These are phyloP conservation scores for Sander lucioperca DNA, from an alignment of 2,113 vertebrate genomes.

Conservation along the genomic window DNA sequence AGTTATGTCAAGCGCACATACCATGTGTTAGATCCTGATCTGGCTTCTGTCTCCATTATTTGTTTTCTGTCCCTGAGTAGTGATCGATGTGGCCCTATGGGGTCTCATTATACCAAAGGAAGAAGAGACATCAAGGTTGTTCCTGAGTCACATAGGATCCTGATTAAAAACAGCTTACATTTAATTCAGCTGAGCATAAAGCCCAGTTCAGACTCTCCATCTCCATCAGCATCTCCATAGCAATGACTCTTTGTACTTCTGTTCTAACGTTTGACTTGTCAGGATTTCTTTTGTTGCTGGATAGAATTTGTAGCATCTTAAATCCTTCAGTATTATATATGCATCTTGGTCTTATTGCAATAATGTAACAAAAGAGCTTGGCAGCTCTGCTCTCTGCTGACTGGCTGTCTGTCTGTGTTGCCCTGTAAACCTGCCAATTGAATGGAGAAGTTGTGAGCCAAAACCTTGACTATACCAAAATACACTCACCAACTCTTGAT, in stretches of 20 bases:
- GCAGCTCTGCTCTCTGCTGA: neutral
- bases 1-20: constrained; percentile 4
- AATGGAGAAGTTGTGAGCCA: neutral
- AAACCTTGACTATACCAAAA: neutral
- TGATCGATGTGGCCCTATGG: neutral
- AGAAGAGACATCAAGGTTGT: neutral
- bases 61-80: constrained; percentile 19
- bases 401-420: neutral
- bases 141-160: neutral
- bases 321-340: neutral
- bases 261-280: too few species aligned
- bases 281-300: too few species aligned
- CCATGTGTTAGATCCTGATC: neutral
- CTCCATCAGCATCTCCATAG: too few species aligned
- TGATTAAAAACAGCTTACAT: neutral
- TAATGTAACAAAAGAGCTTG: neutral
- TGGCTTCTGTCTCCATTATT: constrained; percentile 3
- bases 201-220: too few species aligned
- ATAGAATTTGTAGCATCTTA: too few species aligned
- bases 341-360: neutral
- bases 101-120: constrained; percentile 17
- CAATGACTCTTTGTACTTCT: too few species aligned
- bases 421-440: neutral
- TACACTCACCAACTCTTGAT: neutral
- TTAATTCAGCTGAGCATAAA: too few species aligned